These are phyloP conservation scores for Papilio gigon DNA, from an alignment of 2,888 invertebrate species.

Conservation along the genomic window DNA sequence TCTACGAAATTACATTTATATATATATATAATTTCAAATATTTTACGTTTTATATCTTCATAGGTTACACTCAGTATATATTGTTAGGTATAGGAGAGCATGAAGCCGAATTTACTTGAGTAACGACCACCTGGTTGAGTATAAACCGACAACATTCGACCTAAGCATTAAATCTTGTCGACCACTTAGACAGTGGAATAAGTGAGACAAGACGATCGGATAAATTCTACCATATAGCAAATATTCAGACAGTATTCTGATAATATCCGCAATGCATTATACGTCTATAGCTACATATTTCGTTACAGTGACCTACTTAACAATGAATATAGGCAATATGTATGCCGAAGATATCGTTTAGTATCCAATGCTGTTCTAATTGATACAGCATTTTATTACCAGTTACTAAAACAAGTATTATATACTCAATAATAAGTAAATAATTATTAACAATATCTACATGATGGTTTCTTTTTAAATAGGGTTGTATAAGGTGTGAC, in stretches of 20 bases:
- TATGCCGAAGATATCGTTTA: background rate
- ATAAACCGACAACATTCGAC: conserved; percentile 10
- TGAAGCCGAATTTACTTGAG: background rate
- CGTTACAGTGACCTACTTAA: background rate
- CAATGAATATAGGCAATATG: background rate
- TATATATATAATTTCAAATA: background rate
- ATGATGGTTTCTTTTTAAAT: too few relatives aligned
- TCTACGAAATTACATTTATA: too few relatives aligned
- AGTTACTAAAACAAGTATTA: background rate
- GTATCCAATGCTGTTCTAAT: background rate
- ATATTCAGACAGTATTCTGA: conserved; percentile 12
- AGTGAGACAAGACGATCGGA: background rate
- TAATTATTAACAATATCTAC: background rate
- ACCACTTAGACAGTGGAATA: background rate
- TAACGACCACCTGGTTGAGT: background rate
- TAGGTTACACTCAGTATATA: background rate
- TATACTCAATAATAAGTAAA: background rate
- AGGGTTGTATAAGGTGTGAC: background rate
- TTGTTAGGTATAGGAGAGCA: background rate
- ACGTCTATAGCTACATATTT: background rate
- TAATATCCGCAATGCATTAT: conserved; percentile 18
- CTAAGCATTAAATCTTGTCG: conserved; percentile 3
- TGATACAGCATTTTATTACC: background rate
- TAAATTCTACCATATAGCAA: conserved; percentile 4
- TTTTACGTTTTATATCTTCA: background rate